Evolutionary conservation across 2,113 vertebrate genomes (phyloP).

Genomic region (Cephalopholis sonnerati): DNA sequence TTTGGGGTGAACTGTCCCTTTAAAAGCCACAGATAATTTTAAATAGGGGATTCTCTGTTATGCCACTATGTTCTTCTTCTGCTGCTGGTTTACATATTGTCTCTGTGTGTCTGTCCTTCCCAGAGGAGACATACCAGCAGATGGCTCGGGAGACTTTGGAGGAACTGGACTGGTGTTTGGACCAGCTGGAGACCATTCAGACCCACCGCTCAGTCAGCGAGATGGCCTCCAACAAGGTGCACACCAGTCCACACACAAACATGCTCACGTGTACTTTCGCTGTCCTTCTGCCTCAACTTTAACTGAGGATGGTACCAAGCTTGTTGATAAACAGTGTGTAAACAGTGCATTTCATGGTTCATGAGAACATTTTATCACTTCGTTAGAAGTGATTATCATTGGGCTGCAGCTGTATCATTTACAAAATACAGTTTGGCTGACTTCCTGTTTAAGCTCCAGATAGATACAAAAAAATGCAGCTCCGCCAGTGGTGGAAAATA

Average conservation of each 20-base stretch:
- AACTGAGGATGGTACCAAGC: background rate
- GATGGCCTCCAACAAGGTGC: conserved; percentile 94
- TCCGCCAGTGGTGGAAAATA: background rate
- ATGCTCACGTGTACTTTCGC: background rate
- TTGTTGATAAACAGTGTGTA: background rate
- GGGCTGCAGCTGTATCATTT: background rate
- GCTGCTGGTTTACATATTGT: conserved; percentile 7
- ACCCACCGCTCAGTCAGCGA: conserved; percentile 95
- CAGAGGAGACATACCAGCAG: conserved; percentile 95
- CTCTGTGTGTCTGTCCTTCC: conserved; percentile 27
- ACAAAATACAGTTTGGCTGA: background rate
- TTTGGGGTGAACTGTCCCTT: background rate
- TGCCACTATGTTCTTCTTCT: background rate
- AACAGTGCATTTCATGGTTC: background rate
- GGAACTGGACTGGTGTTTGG: conserved; percentile 95
- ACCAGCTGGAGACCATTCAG: conserved; percentile 94
- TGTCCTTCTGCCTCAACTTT: background rate
- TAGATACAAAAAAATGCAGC: background rate
- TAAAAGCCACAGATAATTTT: background rate
- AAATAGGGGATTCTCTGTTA: background rate
- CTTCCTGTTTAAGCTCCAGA: conserved; percentile 6
- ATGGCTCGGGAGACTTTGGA: conserved; percentile 93
- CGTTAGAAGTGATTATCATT: background rate
- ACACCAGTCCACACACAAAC: conserved; percentile 43
- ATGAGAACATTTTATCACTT: background rate